Conservation (phyloP, 1,140 invertebrate genomes). For the Liolophura sinensis region DNA sequence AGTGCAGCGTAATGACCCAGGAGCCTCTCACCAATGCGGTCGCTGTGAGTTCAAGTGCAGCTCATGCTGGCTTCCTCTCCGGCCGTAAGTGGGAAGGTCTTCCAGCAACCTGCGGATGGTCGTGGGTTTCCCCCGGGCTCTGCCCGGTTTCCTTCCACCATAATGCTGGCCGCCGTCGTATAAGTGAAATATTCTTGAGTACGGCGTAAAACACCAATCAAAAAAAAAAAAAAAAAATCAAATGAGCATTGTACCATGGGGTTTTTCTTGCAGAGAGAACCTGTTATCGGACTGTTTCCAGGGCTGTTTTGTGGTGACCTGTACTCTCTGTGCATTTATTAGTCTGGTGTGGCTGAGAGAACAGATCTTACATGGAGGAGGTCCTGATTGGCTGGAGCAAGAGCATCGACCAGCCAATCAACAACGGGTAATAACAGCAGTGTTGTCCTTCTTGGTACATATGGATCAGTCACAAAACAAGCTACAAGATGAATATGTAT, state of each 20-base stretch:
- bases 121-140: too few species aligned
- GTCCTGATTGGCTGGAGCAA: slow-evolving; percentile 85
- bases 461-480: background rate
- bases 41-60: too few species aligned
- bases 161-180: too few species aligned
- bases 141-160: too few species aligned
- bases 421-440: slow-evolving; percentile 26
- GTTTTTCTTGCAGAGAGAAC: slow-evolving; percentile 71
- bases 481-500: background rate
- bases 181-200: too few species aligned
- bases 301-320: slow-evolving; percentile 95
- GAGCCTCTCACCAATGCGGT: too few species aligned
- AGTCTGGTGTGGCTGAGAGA: slow-evolving; percentile 94
- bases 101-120: too few species aligned
- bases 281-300: slow-evolving; percentile 91
- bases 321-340: slow-evolving; percentile 95
- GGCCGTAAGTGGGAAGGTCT: too few species aligned
- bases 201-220: too few species aligned
- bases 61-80: too few species aligned
- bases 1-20: too few species aligned
- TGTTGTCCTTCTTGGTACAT: background rate
- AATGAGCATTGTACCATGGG: background rate
- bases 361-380: slow-evolving; percentile 96
- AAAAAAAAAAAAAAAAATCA: too few species aligned
- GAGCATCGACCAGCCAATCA: slow-evolving; percentile 60